Percentiles rank a stretch among this genome's conserved stretches.
Evolutionary conservation across 2,797 vertebrate genomes (phyloP).

Genomic region (Lycodopsis pacificus): DNA sequence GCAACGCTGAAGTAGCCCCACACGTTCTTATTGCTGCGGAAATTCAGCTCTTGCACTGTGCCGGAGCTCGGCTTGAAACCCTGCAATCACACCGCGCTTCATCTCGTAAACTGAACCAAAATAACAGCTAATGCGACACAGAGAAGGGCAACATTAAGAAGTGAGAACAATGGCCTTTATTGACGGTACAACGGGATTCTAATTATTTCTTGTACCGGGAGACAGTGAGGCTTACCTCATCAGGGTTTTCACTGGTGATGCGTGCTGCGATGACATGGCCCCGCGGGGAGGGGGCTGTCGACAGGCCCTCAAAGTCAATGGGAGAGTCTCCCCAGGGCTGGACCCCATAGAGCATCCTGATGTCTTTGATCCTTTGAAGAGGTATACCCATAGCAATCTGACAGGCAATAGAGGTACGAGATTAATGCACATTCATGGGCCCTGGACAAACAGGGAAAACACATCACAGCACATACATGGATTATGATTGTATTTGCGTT

Average conservation of each 20-base stretch:
- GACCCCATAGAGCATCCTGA: constrained; percentile 84
- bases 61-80: constrained; percentile 99
- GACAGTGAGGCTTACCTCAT: constrained; percentile 87
- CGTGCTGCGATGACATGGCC: constrained; percentile 98
- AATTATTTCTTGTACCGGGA: background rate
- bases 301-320: constrained; percentile 95
- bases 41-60: constrained; percentile 98
- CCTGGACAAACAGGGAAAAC: background rate
- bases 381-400: constrained; percentile 97
- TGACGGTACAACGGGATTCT: background rate
- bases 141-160: background rate
- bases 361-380: constrained; percentile 92
- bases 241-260: constrained; percentile 99
- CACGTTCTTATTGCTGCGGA: constrained; percentile 98
- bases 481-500: background rate
- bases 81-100: constrained; percentile 73
- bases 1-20: constrained; percentile 99
- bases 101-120: background rate
- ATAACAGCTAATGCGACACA: background rate
- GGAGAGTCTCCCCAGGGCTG: constrained; percentile 92
- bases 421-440: background rate
- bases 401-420: background rate
- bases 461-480: background rate
- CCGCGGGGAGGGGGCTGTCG: constrained; percentile 91
- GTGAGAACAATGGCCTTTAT: background rate